Conservation (phyloP, 2,888 invertebrate species). For the Agonum fuliginosum region DNA sequence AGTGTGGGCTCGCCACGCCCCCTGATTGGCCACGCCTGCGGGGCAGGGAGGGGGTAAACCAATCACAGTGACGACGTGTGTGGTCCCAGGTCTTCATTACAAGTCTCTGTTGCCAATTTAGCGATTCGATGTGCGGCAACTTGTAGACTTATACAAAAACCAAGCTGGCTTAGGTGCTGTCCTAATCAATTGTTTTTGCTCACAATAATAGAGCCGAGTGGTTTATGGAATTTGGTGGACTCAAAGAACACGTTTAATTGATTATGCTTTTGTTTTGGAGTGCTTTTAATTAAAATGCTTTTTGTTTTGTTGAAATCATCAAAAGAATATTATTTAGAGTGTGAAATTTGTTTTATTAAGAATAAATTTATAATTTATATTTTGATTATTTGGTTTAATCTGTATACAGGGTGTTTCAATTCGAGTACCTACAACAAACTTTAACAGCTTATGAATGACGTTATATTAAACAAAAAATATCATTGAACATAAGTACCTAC, state of each 20-base stretch:
- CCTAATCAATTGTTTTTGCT: constrained; percentile 51
- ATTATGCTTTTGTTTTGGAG: not conserved
- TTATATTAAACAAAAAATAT: no score
- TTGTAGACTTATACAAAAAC: constrained; percentile 55
- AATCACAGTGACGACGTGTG: constrained; percentile 73
- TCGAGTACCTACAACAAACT: no score
- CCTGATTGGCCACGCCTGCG: constrained; percentile 63
- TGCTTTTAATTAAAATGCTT: no score
- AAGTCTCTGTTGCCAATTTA: constrained; percentile 71
- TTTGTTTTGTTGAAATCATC: no score
- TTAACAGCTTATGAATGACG: no score
- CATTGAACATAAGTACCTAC: no score
- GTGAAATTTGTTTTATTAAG: no score
- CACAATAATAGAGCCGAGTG: not conserved
- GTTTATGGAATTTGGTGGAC: constrained; percentile 20
- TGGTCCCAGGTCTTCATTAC: constrained; percentile 73
- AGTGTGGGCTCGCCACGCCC: constrained; percentile 58
- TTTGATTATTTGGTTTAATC: no score
- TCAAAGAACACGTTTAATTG: no score
- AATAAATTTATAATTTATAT: no score
- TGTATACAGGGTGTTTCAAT: no score
- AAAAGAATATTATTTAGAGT: no score
- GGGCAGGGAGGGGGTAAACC: constrained; percentile 66
- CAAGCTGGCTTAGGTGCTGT: constrained; percentile 13
- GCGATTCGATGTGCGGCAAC: constrained; percentile 69